Evolutionary conservation across 2,113 vertebrate genomes (phyloP), one percentile per base, ranked within the genome.

Genomic region (Syngnathoides biaculeatus): DNA sequence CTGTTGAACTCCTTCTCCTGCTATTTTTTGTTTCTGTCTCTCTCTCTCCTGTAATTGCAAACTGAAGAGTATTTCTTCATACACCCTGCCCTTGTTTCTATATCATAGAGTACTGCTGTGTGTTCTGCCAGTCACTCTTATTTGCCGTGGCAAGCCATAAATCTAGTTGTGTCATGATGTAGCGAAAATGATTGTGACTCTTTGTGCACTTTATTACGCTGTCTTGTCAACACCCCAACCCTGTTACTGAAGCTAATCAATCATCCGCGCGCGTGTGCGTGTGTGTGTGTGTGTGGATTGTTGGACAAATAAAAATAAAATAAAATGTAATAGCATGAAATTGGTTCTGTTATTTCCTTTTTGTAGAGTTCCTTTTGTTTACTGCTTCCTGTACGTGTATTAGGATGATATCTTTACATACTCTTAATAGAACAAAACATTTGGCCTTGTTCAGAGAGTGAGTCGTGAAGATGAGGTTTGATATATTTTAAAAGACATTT

Each of bases 1-100:
- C 69, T 15, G 0, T 24, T 13, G 0, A 27, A 2, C 30, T 71
- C n/a, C 14, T 64, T 42, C 45, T 82, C 26, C 66, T 84, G 58
- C 60, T 83, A 22, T 12, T 50, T 2, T 42, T 52, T n/a, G n/a
- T n/a, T 35, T 59, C 6, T 68, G 7, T 65, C 40, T 27, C 20
- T 5, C 17, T 50, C 68, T 67, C 48, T 55, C 59, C 38, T 62
- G 38, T 42, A 22, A 40, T 42, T 6, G n/a, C 20, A 24, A 38
- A n/a, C 19, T 9, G 17, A 2, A 39, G 19, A 10, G 5, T 39
- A 4, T 20, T 59, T 11, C 30, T 55, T 73, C 17, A 43, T 45
- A 1, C 6, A n/a, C 45, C 8, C 45, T 30, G n/a, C 53, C 60
- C 55, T 66, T 8, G 30, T 69, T 1, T 3, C 22, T 12, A 50